phyloP scores from a whole-genome alignment of 2,113 vertebrate genomes.

The Elachura formosa region DNA sequence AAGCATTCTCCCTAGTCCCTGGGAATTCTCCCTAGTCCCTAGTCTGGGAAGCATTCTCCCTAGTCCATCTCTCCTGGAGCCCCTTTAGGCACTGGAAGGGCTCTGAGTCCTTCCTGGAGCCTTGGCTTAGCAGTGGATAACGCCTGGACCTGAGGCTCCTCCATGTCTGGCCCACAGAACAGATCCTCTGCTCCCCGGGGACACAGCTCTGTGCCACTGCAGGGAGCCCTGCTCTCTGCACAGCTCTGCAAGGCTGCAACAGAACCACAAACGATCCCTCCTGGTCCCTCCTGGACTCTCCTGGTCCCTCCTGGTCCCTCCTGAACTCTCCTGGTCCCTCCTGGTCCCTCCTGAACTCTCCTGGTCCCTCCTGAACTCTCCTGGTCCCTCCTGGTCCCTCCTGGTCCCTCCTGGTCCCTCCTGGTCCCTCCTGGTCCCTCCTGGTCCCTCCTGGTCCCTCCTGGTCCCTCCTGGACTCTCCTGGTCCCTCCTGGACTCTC shows the following conservation, averaged over 20 bases:
- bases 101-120: background rate
- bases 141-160: background rate
- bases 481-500: background rate
- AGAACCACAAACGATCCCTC: accelerated
- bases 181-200: background rate
- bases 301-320: background rate
- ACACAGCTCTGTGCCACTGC: background rate
- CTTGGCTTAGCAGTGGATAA: background rate
- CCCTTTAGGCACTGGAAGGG: background rate
- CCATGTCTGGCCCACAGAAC: background rate
- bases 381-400: background rate
- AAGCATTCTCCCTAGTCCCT: background rate
- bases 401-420: background rate
- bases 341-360: background rate
- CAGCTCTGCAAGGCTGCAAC: background rate
- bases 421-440: background rate
- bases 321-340: no score
- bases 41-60: background rate
- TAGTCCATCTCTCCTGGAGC: background rate
- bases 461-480: background rate
- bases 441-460: background rate
- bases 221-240: background rate
- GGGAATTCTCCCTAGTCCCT: background rate
- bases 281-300: background rate
- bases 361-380: no score